Percentiles rank a stretch among this genome's conserved stretches.
These are phyloP conservation scores for Rhadina sibilatrix DNA, from an alignment of 2,113 vertebrate species.

Conservation along the genomic window DNA sequence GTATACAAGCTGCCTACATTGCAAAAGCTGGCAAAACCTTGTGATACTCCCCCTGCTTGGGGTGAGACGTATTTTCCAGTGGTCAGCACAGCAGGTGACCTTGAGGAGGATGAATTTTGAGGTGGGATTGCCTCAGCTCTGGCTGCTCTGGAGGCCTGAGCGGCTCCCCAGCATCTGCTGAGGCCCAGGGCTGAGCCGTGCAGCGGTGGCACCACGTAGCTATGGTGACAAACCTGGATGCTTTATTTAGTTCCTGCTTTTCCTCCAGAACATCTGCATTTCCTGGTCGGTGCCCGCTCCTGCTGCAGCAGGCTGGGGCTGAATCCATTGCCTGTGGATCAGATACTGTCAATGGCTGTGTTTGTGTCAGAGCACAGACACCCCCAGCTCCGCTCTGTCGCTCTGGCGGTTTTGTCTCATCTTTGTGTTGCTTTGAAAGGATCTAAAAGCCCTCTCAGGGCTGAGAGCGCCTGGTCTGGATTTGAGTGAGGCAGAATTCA, in stretches of 20 bases:
- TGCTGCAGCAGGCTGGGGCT: neutral
- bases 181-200: neutral
- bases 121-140: neutral
- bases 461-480: neutral
- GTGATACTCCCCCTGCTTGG: no score
- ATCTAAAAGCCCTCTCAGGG: neutral
- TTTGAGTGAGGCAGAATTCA: neutral
- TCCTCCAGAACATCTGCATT: constrained; percentile 12
- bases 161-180: neutral
- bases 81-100: no score
- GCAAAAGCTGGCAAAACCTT: neutral
- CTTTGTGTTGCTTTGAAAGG: neutral
- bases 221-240: neutral
- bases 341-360: neutral
- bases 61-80: neutral
- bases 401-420: neutral
- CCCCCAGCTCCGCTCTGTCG: neutral
- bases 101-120: accelerated
- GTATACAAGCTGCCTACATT: neutral
- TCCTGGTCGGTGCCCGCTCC: neutral
- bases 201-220: neutral
- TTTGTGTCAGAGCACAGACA: neutral
- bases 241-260: neutral
- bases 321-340: neutral
- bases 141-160: neutral